These are phyloP conservation scores for Stramonita haemastoma DNA, from an alignment of 2,888 invertebrate genomes.

Conservation along the genomic window DNA sequence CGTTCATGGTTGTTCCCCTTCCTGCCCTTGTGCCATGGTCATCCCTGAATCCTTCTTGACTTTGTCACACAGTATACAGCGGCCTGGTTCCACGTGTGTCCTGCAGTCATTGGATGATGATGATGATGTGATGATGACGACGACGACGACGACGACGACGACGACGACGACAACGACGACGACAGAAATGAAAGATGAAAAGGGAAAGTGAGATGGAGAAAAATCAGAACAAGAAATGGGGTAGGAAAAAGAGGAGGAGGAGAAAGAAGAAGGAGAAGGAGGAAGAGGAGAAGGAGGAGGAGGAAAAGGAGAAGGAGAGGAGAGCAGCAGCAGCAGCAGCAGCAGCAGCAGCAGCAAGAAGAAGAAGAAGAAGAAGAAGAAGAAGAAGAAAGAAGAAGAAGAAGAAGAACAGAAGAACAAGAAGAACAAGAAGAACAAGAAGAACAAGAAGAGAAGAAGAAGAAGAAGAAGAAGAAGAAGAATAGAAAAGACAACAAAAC, in stretches of 20 bases:
- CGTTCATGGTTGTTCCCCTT: neutral
- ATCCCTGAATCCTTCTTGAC: neutral
- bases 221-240: too few species aligned
- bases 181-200: neutral
- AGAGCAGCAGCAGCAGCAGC: too few species aligned
- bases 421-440: too few species aligned
- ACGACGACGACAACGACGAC: neutral
- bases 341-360: too few species aligned
- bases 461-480: too few species aligned
- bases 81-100: neutral
- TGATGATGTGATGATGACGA: neutral
- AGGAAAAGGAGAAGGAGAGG: too few species aligned
- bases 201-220: too few species aligned
- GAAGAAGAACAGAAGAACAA: too few species aligned
- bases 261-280: neutral
- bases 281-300: neutral
- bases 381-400: too few species aligned
- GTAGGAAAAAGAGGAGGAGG: neutral
- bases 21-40: neutral
- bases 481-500: too few species aligned
- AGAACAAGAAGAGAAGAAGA: too few species aligned
- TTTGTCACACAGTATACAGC: conserved; percentile 27
- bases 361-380: too few species aligned
- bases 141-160: neutral
- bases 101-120: neutral